phyloP scores from a whole-genome alignment of 2,888 invertebrate genomes.

The Sympetrum striolatum region DNA sequence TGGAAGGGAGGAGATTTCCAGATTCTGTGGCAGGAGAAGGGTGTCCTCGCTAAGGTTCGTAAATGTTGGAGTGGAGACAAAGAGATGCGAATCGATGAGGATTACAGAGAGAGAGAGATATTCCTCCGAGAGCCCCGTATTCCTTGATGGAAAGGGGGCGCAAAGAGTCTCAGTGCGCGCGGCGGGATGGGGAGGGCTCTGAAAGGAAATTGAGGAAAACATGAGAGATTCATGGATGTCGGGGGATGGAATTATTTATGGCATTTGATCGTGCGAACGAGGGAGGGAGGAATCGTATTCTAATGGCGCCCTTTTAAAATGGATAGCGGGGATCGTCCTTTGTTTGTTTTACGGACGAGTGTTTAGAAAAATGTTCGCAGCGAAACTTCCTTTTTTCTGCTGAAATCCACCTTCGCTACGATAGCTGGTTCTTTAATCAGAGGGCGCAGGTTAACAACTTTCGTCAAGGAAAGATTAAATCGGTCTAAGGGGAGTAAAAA shows the following conservation, averaged over 20 bases:
- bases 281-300: background rate
- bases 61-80: slow-evolving; percentile 40
- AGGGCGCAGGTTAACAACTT: too few species aligned
- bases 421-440: too few species aligned
- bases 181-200: background rate
- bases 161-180: too few species aligned
- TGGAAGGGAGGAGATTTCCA: background rate
- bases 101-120: slow-evolving; percentile 5
- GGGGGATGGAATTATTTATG: slow-evolving; percentile 5
- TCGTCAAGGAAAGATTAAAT: too few species aligned
- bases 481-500: too few species aligned
- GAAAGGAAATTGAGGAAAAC: background rate
- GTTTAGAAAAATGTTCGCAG: background rate
- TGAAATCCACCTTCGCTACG: background rate
- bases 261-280: background rate
- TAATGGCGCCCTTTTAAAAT: background rate
- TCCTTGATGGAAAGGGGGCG: background rate
- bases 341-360: background rate
- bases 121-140: background rate
- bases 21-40: background rate
- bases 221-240: background rate
- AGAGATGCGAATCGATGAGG: slow-evolving; percentile 18
- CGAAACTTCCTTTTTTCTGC: background rate
- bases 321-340: background rate
- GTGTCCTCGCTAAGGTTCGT: background rate